These are phyloP conservation scores for Mormyrops attenuatus DNA, from an alignment of 2,797 vertebrate genomes.

Conservation along the genomic window DNA sequence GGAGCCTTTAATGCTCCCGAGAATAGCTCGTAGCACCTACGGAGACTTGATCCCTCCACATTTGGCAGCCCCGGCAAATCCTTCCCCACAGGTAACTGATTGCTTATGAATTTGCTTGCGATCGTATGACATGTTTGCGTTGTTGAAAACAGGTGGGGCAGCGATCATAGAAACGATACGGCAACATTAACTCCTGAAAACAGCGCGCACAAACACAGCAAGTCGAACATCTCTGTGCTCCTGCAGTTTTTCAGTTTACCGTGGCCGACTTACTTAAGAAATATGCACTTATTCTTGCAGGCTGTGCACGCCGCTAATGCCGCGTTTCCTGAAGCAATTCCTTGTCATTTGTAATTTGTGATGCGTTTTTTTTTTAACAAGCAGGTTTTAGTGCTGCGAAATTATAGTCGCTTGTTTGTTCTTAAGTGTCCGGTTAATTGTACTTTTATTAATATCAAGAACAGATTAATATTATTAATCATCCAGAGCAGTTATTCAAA, in stretches of 20 bases:
- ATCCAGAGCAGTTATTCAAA: not conserved
- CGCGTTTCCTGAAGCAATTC: not conserved
- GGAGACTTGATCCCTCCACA: not conserved
- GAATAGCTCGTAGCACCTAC: not conserved
- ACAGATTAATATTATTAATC: not conserved
- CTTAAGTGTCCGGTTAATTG: not conserved
- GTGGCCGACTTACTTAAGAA: not conserved
- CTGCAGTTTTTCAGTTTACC: not conserved
- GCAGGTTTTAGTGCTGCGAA: not conserved
- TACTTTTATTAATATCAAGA: not conserved
- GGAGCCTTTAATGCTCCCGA: not conserved
- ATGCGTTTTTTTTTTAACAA: not conserved
- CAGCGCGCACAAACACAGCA: not conserved
- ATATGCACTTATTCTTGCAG: not conserved
- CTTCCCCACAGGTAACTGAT: not conserved
- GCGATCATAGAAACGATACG: not conserved
- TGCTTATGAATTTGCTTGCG: not conserved
- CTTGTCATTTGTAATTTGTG: not conserved
- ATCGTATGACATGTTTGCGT: not conserved
- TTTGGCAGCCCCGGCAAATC: not conserved
- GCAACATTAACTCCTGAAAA: not conserved
- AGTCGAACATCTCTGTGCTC: not conserved
- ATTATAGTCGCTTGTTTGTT: not conserved
- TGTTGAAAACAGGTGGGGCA: not conserved
- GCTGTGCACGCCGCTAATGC: not conserved